Evolutionary conservation across 2,797 vertebrate species (phyloP).

Genomic region (Cichlasoma orientale): DNA sequence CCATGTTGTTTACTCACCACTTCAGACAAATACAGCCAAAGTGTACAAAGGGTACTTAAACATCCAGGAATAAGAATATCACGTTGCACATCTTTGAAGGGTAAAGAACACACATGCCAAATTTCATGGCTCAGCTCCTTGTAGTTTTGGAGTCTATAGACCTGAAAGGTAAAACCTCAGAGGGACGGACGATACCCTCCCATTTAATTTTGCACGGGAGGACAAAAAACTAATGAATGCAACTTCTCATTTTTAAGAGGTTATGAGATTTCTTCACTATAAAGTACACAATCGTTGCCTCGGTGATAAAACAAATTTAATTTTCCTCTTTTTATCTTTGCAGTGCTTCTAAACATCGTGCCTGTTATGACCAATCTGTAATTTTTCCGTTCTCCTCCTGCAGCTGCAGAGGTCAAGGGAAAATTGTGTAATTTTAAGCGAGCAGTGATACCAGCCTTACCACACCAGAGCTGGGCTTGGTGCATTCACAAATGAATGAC

Average conservation of each 20-base stretch:
- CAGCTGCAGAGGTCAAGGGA: slow-evolving; percentile 24
- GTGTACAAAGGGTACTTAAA: too few relatives aligned
- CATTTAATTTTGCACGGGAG: too few relatives aligned
- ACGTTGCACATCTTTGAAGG: too few relatives aligned
- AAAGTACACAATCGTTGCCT: not conserved
- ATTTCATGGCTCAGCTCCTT: too few relatives aligned
- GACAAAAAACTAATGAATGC: not conserved
- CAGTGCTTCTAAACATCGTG: not conserved
- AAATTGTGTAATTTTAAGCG: not conserved
- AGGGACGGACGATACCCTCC: too few relatives aligned
- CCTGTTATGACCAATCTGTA: not conserved
- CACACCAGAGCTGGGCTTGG: not conserved
- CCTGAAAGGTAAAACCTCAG: too few relatives aligned
- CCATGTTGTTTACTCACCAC: too few relatives aligned
- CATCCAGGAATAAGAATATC: too few relatives aligned
- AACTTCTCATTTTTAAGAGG: not conserved
- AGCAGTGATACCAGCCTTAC: not conserved
- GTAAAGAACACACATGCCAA: too few relatives aligned
- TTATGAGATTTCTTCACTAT: not conserved
- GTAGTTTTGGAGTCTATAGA: too few relatives aligned
- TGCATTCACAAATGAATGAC: not conserved
- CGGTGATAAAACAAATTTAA: not conserved
- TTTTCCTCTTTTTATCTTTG: not conserved
- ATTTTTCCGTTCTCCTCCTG: not conserved
- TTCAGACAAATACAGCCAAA: too few relatives aligned